Percentiles rank a stretch among this genome's conserved stretches.
Conservation (phyloP, 2,797 vertebrate genomes). For the Aphelocoma californica region DNA sequence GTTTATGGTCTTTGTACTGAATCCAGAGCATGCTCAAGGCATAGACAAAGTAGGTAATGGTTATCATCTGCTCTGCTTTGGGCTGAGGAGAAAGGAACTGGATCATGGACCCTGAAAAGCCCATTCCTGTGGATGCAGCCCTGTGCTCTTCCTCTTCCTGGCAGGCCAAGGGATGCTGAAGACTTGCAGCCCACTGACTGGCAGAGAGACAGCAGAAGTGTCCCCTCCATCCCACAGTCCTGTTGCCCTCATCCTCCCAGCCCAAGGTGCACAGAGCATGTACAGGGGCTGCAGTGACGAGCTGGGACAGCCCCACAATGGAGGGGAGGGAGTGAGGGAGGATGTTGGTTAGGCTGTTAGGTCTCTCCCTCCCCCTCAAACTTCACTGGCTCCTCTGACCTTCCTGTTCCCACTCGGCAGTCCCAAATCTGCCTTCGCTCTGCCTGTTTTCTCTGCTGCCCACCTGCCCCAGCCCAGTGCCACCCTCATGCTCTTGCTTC, state of each 20-base stretch:
- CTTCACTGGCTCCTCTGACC: neutral
- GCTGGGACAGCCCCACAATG: fast-evolving
- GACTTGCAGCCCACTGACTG: neutral
- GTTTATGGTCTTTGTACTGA: neutral
- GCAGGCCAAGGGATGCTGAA: neutral
- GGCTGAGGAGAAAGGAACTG: neutral
- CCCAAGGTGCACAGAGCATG: fast-evolving
- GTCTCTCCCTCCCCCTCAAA: neutral
- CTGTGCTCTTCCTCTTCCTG: neutral
- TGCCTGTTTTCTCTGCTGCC: neutral
- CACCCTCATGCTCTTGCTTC: fast-evolving
- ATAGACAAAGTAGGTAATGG: neutral
- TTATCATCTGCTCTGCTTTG: neutral
- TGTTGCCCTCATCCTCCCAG: neutral
- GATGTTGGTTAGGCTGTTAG: neutral
- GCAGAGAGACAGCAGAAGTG: neutral
- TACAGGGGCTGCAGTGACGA: neutral
- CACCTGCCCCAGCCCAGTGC: neutral
- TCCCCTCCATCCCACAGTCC: fast-evolving
- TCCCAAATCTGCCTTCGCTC: neutral
- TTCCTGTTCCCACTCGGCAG: neutral
- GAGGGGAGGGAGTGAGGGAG: neutral
- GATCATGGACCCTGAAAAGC: neutral
- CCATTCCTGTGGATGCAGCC: neutral
- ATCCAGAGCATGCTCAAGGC: neutral